Evolutionary conservation across 2,797 vertebrate genomes (phyloP).

Genomic region (Galagoides demidoff): DNA sequence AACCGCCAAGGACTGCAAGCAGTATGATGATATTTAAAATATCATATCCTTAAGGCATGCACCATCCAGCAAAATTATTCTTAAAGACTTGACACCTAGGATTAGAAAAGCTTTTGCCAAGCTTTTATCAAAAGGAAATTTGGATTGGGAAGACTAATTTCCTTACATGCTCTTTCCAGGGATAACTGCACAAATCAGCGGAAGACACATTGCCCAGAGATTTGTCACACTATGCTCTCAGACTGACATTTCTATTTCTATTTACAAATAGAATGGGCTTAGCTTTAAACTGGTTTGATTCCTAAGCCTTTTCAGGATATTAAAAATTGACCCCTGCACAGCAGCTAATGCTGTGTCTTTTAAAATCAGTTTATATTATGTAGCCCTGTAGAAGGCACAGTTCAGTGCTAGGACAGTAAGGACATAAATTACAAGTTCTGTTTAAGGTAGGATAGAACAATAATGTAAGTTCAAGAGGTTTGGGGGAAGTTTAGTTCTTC

Average conservation of each 20-base stretch:
- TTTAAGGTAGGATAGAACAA: neutral
- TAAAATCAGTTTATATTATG: neutral
- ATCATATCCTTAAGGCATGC: constrained; percentile 37
- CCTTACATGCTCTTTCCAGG: constrained; percentile 52
- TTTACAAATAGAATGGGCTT: constrained; percentile 33
- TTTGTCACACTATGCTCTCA: constrained; percentile 47
- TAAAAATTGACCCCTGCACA: neutral
- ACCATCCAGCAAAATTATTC: constrained; percentile 49
- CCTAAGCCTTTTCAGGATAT: constrained; percentile 34
- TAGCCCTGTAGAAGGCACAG: neutral
- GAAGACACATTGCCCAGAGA: constrained; percentile 31
- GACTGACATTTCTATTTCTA: constrained; percentile 63
- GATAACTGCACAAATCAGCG: neutral
- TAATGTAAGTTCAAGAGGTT: neutral
- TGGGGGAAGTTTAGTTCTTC: neutral
- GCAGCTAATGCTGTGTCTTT: neutral
- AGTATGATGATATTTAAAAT: constrained; percentile 60
- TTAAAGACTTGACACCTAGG: constrained; percentile 55
- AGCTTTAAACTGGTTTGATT: constrained; percentile 52
- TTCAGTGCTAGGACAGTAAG: neutral
- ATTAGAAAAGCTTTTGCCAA: constrained; percentile 62
- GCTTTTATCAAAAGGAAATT: constrained; percentile 53
- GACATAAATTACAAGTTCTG: neutral
- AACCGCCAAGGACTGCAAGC: constrained; percentile 35
- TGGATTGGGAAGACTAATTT: constrained; percentile 62